Percentiles rank a stretch among this genome's conserved stretches.
Conservation (phyloP, 2,113 vertebrate species). For the Anser brachyrhynchus region DNA sequence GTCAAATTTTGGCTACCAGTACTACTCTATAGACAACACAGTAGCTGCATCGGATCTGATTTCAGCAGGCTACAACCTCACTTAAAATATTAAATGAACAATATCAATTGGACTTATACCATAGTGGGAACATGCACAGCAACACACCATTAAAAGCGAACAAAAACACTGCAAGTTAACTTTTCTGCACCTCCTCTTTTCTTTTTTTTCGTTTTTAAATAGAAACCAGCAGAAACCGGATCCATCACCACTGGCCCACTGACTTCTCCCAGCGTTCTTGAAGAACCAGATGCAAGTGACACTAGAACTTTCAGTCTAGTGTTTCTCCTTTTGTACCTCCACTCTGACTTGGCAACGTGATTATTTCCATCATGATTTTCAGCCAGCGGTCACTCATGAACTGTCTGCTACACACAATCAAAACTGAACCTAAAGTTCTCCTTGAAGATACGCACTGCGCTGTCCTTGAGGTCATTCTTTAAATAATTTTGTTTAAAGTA, state of each 20-base stretch:
- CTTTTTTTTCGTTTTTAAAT: background rate
- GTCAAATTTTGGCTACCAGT: background rate
- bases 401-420: background rate
- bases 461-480: background rate
- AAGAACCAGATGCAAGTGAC: background rate
- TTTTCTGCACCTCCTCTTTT: background rate
- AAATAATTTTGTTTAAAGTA: background rate
- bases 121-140: background rate
- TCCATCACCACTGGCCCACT: background rate
- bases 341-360: background rate
- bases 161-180: background rate
- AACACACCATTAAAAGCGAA: background rate
- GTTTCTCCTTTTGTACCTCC: background rate
- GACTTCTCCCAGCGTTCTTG: background rate
- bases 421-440: background rate
- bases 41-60: background rate
- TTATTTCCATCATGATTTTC: background rate
- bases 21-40: background rate
- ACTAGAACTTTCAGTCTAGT: background rate
- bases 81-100: background rate
- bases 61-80: background rate
- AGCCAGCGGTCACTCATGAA: background rate
- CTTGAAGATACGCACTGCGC: rapidly evolving
- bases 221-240: background rate
- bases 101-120: background rate